These are phyloP conservation scores for Elysia crispata DNA, from an alignment of 2,888 invertebrate species.

Conservation along the genomic window DNA sequence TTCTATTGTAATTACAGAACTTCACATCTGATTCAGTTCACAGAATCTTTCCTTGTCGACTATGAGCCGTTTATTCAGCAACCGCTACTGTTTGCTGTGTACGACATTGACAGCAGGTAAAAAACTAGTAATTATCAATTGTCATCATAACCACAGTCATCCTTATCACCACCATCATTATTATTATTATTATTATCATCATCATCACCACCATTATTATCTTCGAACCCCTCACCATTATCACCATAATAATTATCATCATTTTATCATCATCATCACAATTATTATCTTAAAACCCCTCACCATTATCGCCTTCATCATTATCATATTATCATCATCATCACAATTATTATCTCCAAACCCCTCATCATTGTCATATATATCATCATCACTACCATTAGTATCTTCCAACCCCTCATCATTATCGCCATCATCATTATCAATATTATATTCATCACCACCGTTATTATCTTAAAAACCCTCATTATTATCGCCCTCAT, in stretches of 20 bases:
- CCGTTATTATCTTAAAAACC: not conserved
- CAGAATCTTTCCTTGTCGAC: slow-evolving; percentile 62
- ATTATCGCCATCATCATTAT: no score
- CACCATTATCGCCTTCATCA: not conserved
- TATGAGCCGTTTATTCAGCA: slow-evolving; percentile 58
- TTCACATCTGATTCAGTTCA: slow-evolving; percentile 60
- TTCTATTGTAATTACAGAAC: not conserved
- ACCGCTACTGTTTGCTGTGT: slow-evolving; percentile 64
- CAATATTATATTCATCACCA: not conserved
- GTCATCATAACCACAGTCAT: no score
- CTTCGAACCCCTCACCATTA: not conserved
- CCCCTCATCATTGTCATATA: no score
- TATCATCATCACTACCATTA: not conserved
- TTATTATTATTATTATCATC: not conserved
- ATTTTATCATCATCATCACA: not conserved
- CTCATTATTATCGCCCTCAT: no score
- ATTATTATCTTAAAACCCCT: no score
- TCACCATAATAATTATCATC: no score
- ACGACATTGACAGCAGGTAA: slow-evolving; percentile 68
- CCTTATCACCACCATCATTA: no score
- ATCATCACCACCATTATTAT: not conserved
- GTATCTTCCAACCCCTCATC: not conserved
- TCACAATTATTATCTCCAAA: no score
- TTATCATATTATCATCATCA: not conserved
- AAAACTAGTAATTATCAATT: no score